Percentiles rank a stretch among this genome's conserved stretches.
These are phyloP conservation scores for Chironomus striatipennis DNA, from an alignment of 1,140 invertebrate genomes.

Conservation along the genomic window DNA sequence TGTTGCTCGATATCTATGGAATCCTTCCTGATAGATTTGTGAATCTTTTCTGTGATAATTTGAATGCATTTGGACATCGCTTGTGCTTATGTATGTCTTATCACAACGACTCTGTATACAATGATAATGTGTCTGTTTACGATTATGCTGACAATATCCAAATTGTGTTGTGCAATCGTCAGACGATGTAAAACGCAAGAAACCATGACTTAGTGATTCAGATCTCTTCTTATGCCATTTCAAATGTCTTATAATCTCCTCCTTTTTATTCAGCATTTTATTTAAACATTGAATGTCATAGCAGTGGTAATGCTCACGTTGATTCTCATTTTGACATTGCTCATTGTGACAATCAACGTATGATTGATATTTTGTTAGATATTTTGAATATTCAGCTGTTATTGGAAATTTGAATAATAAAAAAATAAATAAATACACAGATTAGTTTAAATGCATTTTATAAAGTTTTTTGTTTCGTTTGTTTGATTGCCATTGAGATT, in stretches of 20 bases:
- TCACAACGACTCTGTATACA: slow-evolving; percentile 93
- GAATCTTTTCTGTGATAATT: slow-evolving; percentile 98
- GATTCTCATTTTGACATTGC: slow-evolving; percentile 36
- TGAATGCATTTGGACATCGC: slow-evolving; percentile 98
- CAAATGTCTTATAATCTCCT: slow-evolving; percentile 92
- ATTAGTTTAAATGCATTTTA: neutral
- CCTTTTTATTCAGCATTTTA: slow-evolving; percentile 92
- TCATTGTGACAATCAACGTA: slow-evolving; percentile 38
- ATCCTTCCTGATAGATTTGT: slow-evolving; percentile 91
- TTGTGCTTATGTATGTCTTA: slow-evolving; percentile 97
- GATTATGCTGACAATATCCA: slow-evolving; percentile 79
- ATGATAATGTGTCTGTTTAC: slow-evolving; percentile 97
- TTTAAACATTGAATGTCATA: slow-evolving; percentile 70
- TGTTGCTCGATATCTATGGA: slow-evolving; percentile 37
- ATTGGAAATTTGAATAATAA: neutral
- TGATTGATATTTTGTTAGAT: slow-evolving; percentile 28
- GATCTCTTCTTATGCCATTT: slow-evolving; percentile 99
- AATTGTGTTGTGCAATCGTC: slow-evolving; percentile 76
- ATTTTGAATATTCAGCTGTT: slow-evolving; percentile 24
- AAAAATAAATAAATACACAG: neutral
- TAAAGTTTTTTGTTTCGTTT: no score
- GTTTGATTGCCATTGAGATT: no score
- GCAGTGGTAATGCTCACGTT: slow-evolving; percentile 91
- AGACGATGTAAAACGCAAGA: slow-evolving; percentile 82
- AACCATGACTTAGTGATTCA: slow-evolving; percentile 92